Evolutionary conservation across 2,113 vertebrate genomes (phyloP), one percentile per base, ranked within the genome.

Genomic region (Hypomesus transpacificus): DNA sequence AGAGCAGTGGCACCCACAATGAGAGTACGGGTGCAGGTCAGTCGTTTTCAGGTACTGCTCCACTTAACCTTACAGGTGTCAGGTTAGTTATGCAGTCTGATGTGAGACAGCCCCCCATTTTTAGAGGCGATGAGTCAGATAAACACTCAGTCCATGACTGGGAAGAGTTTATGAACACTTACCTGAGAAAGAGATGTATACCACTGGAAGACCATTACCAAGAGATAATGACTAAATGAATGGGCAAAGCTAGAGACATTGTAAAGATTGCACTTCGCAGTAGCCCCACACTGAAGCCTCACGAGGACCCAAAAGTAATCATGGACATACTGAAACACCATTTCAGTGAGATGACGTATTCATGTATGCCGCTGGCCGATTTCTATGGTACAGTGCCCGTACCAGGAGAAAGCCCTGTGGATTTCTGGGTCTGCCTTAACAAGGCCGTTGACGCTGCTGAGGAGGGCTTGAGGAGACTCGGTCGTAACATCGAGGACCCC

Each of bases 391-490:
- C 78, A 0, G 16, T 82, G 0, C 83, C 85, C 0, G 0, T 63
- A 1, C 3, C 14, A 1, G 50, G 65, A 34, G 82, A 87, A 14
- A 59, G 17, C 0, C 34, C 68, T 0, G 46, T 85, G 17, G 76
- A 79, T 1, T 86, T 74, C 13, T 84, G 77, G 80, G 26, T 83
- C 11, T 22, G 56, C 0, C 14, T 86, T 9, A 78, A 84, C 3
- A 81, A 81, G 17, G 74, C 74, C 1, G 58, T 82, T 13, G 75
- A 85, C 26, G 24, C 24, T 24, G 24, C 24, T 24, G 24, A 24
- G 24, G 24, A 24, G 24, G 24, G 24, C 24, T 24, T 24, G 24
- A 24, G 24, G 24, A 24, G 24, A 24, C 24, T 24, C 24, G 24
- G 24, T 24, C 24, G 24, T 24, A 24, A 24, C 24, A 24, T 24